Percentiles rank a stretch among this genome's conserved stretches.
These are phyloP conservation scores for Drosophila niveifrons DNA, from an alignment of 2,888 invertebrate species.

Conservation along the genomic window DNA sequence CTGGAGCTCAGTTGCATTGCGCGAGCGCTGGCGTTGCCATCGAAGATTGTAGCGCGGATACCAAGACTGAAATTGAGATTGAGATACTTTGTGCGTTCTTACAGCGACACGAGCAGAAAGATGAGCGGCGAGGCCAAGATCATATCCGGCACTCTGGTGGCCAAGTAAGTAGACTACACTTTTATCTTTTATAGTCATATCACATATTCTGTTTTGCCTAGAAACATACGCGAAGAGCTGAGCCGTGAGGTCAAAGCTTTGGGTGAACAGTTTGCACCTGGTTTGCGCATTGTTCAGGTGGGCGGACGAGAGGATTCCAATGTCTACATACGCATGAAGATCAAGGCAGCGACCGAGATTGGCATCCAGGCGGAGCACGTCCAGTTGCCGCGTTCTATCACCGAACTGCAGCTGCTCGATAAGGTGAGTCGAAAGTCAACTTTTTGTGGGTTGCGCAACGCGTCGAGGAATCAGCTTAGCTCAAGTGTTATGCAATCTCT, in stretches of 20 bases:
- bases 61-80: constrained; percentile 16
- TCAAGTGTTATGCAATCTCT: constrained; percentile 12
- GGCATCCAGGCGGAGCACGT: constrained; percentile 94
- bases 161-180: constrained; percentile 87
- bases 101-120: constrained; percentile 51
- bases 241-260: constrained; percentile 88
- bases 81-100: constrained; percentile 50
- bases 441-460: constrained; percentile 2
- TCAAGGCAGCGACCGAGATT: constrained; percentile 95
- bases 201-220: constrained; percentile 77
- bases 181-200: too few relatives aligned
- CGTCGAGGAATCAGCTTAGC: background rate
- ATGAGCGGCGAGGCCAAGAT: constrained; percentile 85
- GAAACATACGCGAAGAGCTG: constrained; percentile 90
- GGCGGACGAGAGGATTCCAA: constrained; percentile 98
- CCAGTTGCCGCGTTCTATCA: constrained; percentile 91
- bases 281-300: constrained; percentile 97
- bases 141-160: constrained; percentile 89
- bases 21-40: constrained; percentile 58
- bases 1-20: constrained; percentile 64
- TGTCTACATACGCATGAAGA: constrained; percentile 98
- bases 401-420: constrained; percentile 89
- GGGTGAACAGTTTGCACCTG: constrained; percentile 89
- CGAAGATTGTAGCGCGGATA: constrained; percentile 32
- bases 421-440: constrained; percentile 71